phyloP scores from a whole-genome alignment of 2,888 invertebrate species.

The Parelbella ahira region DNA sequence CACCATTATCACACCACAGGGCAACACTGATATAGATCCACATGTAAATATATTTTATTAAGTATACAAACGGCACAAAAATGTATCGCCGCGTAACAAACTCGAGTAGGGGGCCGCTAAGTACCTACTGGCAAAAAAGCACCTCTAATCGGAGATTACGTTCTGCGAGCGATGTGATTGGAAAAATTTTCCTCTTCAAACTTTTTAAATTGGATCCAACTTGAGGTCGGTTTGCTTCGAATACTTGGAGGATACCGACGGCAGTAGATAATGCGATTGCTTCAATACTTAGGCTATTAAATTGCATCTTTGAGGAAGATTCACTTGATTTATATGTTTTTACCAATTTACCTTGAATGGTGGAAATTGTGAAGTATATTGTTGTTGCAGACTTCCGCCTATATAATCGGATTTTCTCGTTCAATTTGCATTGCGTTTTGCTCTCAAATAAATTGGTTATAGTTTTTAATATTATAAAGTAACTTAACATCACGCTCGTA shows the following conservation, averaged over 20 bases:
- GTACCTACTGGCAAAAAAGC: slow-evolving; percentile 46
- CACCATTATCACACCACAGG: too few relatives aligned
- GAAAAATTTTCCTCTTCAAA: slow-evolving; percentile 70
- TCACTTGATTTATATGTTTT: slow-evolving; percentile 38
- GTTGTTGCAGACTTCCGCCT: too few relatives aligned
- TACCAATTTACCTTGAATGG: slow-evolving; percentile 24
- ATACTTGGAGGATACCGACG: slow-evolving; percentile 40
- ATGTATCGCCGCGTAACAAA: too few relatives aligned
- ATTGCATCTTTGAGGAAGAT: slow-evolving; percentile 70
- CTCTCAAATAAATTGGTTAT: too few relatives aligned
- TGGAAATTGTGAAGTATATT: neutral
- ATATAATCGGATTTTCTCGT: neutral
- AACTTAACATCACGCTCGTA: too few relatives aligned
- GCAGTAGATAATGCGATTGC: slow-evolving; percentile 67
- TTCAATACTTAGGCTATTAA: slow-evolving; percentile 61
- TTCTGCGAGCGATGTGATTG: slow-evolving; percentile 61
- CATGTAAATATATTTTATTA: too few relatives aligned
- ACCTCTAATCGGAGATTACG: slow-evolving; percentile 62
- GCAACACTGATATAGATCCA: too few relatives aligned
- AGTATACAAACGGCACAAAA: too few relatives aligned
- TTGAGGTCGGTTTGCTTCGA: slow-evolving; percentile 62
- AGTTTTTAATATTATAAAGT: too few relatives aligned
- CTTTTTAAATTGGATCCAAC: slow-evolving; percentile 76
- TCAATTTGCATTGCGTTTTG: too few relatives aligned
- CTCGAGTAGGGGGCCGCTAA: slow-evolving; percentile 27